phyloP scores from a whole-genome alignment of 1,140 invertebrate genomes.

The Drosophila carrolli region DNA sequence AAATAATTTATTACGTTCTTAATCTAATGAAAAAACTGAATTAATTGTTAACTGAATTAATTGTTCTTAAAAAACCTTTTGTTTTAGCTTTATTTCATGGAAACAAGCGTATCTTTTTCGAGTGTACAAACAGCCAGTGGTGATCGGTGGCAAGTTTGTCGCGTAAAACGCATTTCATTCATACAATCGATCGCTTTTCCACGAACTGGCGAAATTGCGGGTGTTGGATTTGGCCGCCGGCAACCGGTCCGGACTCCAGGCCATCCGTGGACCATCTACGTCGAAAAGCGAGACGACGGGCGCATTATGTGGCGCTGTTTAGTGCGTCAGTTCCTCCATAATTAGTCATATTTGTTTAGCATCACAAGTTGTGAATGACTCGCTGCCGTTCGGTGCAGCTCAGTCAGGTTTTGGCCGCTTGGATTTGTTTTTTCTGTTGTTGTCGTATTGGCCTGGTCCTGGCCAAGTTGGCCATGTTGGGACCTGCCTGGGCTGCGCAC shows the following conservation, averaged over 20 bases:
- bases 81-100: neutral
- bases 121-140: slow-evolving; percentile 28
- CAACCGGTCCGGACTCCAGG: slow-evolving; percentile 28
- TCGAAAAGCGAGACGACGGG: slow-evolving; percentile 76
- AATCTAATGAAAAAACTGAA: no score
- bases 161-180: slow-evolving; percentile 81
- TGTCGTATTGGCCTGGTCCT: slow-evolving; percentile 58
- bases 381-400: slow-evolving; percentile 25
- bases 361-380: slow-evolving; percentile 80
- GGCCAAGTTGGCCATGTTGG: slow-evolving; percentile 67
- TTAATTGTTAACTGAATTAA: no score
- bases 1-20: no score
- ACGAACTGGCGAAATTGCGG: slow-evolving; percentile 82
- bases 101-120: neutral
- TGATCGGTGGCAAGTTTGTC: slow-evolving; percentile 41
- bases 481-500: slow-evolving; percentile 59
- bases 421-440: slow-evolving; percentile 2
- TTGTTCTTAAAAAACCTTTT: no score
- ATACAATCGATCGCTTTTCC: slow-evolving; percentile 71
- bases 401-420: slow-evolving; percentile 18
- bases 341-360: slow-evolving; percentile 83
- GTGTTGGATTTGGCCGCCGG: slow-evolving; percentile 56
- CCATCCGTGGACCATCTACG: slow-evolving; percentile 62
- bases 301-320: slow-evolving; percentile 81
- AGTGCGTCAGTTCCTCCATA: slow-evolving; percentile 80